Base-by-base conservation (phyloP, 2,888 invertebrate genomes). In the Andrena minutula region DNA sequence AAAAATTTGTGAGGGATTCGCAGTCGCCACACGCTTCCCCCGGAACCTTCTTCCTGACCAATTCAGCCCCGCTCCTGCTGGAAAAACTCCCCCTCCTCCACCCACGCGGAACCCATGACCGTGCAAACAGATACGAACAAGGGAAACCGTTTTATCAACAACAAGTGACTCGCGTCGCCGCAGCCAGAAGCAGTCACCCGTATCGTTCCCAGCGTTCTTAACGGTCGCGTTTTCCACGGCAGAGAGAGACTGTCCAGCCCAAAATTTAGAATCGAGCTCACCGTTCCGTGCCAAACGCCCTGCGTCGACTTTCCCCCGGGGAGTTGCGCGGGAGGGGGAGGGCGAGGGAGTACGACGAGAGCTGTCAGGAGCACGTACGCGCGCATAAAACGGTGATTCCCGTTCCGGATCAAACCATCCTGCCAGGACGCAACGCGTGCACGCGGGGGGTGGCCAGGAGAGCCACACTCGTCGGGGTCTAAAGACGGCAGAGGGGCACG, bases 351-450 rank as follows among this genome's bases (percentile, higher is more conserved):
- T 56, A 68, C 78, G 86, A 84, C 72, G 85, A 79, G 85, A 83
- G 76, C 88, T 88, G 90, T 88, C 89, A 86, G 77, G 80, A 79
- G 84, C 88, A 90, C 89, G 86, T 87, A 88, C 84, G 86, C 84
- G 87, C 89, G 88, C 88, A 88, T 87, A 89, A 88, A 89, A 75
- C 81, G 87, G 85, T 86, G 90, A 90, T 90, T 89, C 88, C 75
- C 85, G 88, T 89, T 90, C 84, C 87, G 88, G 88, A 91, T 91
- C 89, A 90, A 90, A 89, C 86, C 89, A 88, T 89, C 84, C 89
- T 53, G 74, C 53, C 85, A 81, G 82, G 79, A 82, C 79, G 87
- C 84, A 73, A 68, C 74, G 82, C 73, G 79, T 49, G 64, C 65
- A 64, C 68, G 73, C 71, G 61, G 56, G 56, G 56, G 68, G 71